Conservation (phyloP, 2,888 invertebrate species). For the Tillus elongatus region DNA sequence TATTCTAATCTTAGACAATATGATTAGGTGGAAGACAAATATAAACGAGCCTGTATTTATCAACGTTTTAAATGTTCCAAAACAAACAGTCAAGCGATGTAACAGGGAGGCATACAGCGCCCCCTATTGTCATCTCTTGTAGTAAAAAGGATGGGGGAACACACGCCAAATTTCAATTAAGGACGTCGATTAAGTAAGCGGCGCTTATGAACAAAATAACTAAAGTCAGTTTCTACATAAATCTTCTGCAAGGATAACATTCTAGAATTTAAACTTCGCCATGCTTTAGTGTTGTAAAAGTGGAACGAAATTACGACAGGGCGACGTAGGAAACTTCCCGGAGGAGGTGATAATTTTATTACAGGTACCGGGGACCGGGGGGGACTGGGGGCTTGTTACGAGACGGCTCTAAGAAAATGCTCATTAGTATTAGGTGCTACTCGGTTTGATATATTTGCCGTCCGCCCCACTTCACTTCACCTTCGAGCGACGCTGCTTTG, state of each 20-base stretch:
- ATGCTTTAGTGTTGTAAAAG: constrained; percentile 24
- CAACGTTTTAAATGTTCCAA: too few relatives aligned
- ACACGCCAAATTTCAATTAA: constrained; percentile 36
- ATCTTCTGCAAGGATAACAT: constrained; percentile 29
- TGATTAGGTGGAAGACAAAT: too few relatives aligned
- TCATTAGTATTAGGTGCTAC: constrained; percentile 25
- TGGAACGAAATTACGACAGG: constrained; percentile 26
- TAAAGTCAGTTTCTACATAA: constrained; percentile 28
- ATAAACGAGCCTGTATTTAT: too few relatives aligned
- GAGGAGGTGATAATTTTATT: constrained; percentile 29
- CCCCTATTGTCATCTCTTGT: too few relatives aligned
- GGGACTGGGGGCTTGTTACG: constrained; percentile 27
- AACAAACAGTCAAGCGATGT: too few relatives aligned
- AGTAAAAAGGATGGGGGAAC: too few relatives aligned
- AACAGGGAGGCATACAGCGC: too few relatives aligned
- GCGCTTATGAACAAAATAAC: constrained; percentile 30
- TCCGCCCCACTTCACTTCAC: too few relatives aligned
- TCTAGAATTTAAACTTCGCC: constrained; percentile 23
- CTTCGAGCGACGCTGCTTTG: too few relatives aligned
- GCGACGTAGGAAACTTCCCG: constrained; percentile 26
- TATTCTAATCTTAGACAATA: too few relatives aligned
- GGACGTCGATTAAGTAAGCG: constrained; percentile 31
- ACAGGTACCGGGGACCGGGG: too few relatives aligned
- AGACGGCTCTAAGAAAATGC: constrained; percentile 22
- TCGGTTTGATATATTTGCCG: constrained; percentile 8